Conservation (phyloP, 2,113 vertebrate species). For the Chauna torquata region DNA sequence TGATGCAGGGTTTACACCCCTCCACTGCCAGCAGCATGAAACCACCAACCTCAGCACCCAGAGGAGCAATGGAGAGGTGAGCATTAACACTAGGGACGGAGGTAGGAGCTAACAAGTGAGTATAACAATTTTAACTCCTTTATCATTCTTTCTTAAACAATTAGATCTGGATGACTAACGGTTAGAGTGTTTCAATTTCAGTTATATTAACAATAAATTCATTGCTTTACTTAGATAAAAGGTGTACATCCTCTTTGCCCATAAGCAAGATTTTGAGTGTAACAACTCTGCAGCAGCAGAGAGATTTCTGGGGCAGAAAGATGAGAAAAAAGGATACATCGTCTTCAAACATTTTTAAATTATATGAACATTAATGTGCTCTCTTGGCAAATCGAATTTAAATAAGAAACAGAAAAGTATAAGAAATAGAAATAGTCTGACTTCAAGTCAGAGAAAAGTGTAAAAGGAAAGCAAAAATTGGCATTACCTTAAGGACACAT, state of each 20-base stretch:
- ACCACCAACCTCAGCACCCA: background rate
- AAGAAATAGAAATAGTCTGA: background rate
- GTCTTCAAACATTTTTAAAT: background rate
- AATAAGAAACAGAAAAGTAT: background rate
- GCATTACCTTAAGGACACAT: background rate
- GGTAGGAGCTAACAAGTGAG: no score
- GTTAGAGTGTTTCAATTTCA: background rate
- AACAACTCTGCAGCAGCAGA: background rate
- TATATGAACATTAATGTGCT: background rate
- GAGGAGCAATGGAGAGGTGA: background rate
- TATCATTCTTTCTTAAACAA: background rate
- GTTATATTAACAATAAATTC: background rate
- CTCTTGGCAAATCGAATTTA: background rate
- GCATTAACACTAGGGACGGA: background rate
- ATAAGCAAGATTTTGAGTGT: background rate
- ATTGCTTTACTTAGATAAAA: background rate
- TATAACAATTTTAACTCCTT: background rate
- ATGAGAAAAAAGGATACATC: background rate
- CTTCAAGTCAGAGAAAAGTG: background rate
- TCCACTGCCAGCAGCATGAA: background rate
- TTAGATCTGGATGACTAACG: background rate
- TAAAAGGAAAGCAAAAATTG: background rate
- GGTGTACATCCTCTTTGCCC: background rate
- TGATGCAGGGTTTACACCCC: background rate
- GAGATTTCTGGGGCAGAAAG: background rate